Conservation (phyloP, 2,888 invertebrate genomes). For the Phortica magna region DNA sequence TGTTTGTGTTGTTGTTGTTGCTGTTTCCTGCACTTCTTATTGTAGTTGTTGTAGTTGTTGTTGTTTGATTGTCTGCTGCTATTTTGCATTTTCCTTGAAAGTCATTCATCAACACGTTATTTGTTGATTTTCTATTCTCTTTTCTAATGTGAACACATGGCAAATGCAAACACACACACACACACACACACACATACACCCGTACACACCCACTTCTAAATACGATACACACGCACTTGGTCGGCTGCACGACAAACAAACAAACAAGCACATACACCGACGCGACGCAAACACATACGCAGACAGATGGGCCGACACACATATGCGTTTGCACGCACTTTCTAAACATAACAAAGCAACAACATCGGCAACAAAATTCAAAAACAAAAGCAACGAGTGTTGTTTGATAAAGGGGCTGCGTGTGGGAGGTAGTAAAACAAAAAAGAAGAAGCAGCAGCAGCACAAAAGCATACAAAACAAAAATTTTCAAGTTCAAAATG, state of each 20-base stretch:
- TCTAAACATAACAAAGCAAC: constrained; percentile 17
- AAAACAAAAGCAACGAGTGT: constrained; percentile 38
- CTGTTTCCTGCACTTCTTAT: background rate
- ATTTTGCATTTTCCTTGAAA: background rate
- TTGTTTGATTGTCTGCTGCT: background rate
- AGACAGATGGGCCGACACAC: background rate
- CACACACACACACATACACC: background rate
- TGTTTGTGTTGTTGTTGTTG: background rate
- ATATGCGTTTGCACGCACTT: constrained; percentile 19
- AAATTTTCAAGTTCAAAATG: constrained; percentile 68
- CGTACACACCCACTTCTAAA: constrained; percentile 7
- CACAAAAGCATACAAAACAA: constrained; percentile 56
- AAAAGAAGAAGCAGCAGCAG: constrained; percentile 49
- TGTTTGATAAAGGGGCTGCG: constrained; percentile 2
- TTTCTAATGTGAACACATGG: constrained; percentile 32
- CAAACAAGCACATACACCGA: background rate
- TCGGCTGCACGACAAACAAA: background rate
- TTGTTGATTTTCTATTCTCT: background rate
- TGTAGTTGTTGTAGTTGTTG: background rate
- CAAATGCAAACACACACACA: background rate
- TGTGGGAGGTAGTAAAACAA: constrained; percentile 32
- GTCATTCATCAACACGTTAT: background rate
- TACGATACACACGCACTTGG: constrained; percentile 13
- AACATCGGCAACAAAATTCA: constrained; percentile 32
- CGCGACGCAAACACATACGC: background rate